These are phyloP conservation scores for Holacanthus passer DNA, from an alignment of 2,113 vertebrate genomes.

Conservation along the genomic window DNA sequence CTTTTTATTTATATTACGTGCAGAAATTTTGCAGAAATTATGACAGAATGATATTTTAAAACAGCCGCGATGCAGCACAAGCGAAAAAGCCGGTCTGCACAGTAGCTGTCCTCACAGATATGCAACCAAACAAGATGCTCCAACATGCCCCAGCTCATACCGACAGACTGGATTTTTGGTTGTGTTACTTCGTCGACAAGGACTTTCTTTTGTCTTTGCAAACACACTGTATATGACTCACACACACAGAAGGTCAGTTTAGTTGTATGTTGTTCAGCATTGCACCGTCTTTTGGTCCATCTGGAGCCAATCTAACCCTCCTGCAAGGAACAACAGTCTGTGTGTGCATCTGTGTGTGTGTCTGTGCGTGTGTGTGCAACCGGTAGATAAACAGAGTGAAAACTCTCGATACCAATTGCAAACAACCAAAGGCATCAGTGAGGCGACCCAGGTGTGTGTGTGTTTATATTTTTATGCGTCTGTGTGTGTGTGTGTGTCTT, in stretches of 20 bases:
- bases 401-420: slow-evolving; percentile 47
- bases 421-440: slow-evolving; percentile 60
- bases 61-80: background rate
- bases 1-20: background rate
- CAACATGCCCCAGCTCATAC: background rate
- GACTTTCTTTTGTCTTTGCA: background rate
- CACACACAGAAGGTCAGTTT: slow-evolving; percentile 14
- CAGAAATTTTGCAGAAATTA: background rate
- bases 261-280: slow-evolving; percentile 29
- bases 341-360: slow-evolving; percentile 25
- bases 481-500: background rate
- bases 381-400: slow-evolving; percentile 47
- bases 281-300: slow-evolving; percentile 50
- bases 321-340: slow-evolving; percentile 37
- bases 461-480: background rate
- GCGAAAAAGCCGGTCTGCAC: background rate
- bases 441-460: slow-evolving; percentile 30
- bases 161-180: background rate
- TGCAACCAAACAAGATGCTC: background rate
- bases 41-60: background rate
- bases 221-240: background rate
- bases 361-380: slow-evolving; percentile 18
- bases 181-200: background rate
- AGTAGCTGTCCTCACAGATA: background rate
- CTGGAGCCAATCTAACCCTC: slow-evolving; percentile 64